Base-by-base conservation (phyloP, 2,113 vertebrate genomes). In the Oxyruncus cristatus region DNA sequence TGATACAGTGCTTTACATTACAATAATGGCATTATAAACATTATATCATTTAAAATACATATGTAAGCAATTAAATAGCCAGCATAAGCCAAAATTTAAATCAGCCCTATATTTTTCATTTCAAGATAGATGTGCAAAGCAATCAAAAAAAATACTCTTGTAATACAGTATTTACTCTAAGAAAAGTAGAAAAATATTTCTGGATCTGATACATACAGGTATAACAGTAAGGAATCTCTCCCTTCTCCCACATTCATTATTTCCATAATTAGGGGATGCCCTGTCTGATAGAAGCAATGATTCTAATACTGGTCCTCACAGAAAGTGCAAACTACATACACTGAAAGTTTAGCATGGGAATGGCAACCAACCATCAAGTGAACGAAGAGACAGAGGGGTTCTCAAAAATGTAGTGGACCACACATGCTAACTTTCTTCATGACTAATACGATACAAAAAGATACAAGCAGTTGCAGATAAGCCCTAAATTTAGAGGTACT, bases 301-400 rank as follows among this genome's bases (percentile, higher is more conserved):
- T 63, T 59, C 53, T 27, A 65, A 12, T n/a, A 91, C 26, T 5
- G 9, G 8, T 65, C 20, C 24, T 46, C 77, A 53, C 1, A 73
- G 22, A 37, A 84, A 35, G 8, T 11, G 4, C 10, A 58, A 33
- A 37, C 42, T 62, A 28, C 17, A 62, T 44, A 4, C 32, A 62
- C 46, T 21, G 9, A 32, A 92, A 83, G 22, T 49, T 15, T 88
- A 11, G 39, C 17, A n/a, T 55, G 28, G 19, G 6, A 14, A 74
- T 1, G 0, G 27, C 50, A 92, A 84, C 46, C 4, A 19, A 83
- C 18, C 5, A 20, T 30, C 35, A 81, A 42, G 56, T 0, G 1
- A 71, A 41, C 4, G 24, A 53, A 66, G 32, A 52, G 11, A 50
- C 7, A 87, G 42, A 49, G 8, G 13, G 33, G 13, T 49, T 90